These are phyloP conservation scores for Nycticorax nycticorax DNA, from an alignment of 2,113 vertebrate species.

Conservation along the genomic window DNA sequence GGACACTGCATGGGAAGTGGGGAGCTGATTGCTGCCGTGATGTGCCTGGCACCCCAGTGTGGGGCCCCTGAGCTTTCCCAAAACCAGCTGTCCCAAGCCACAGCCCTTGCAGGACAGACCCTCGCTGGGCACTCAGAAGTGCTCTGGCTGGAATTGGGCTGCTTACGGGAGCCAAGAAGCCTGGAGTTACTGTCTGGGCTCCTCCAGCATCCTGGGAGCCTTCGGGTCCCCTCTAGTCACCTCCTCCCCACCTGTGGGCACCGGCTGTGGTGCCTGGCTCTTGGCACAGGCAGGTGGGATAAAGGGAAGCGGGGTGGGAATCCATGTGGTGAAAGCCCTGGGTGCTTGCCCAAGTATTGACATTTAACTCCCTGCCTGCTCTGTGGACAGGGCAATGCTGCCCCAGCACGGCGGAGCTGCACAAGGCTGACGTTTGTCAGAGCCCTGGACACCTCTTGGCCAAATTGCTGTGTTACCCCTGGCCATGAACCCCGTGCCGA, in stretches of 20 bases:
- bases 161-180: not conserved
- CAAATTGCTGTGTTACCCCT: not conserved
- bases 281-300: not conserved
- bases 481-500: fast-evolving
- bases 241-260: not conserved
- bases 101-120: not conserved
- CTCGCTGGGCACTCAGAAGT: not conserved
- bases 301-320: not conserved
- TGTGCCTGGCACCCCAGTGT: not conserved
- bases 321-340: not conserved
- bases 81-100: fast-evolving
- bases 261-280: not conserved
- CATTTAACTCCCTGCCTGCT: not conserved
- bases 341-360: not conserved
- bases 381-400: not conserved
- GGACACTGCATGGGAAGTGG: not conserved
- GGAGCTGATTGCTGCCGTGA: fast-evolving
- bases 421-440: not conserved
- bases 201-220: not conserved
- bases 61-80: fast-evolving
- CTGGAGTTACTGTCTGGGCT: not conserved
- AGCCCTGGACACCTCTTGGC: not conserved
- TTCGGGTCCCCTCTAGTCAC: not conserved
- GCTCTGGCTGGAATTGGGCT: not conserved
- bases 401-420: not conserved